A percentile compares a stretch with the other conserved stretches of the same genome.
Evolutionary conservation across 2,888 invertebrate genomes (phyloP).

Genomic region (Apoda limacodes): DNA sequence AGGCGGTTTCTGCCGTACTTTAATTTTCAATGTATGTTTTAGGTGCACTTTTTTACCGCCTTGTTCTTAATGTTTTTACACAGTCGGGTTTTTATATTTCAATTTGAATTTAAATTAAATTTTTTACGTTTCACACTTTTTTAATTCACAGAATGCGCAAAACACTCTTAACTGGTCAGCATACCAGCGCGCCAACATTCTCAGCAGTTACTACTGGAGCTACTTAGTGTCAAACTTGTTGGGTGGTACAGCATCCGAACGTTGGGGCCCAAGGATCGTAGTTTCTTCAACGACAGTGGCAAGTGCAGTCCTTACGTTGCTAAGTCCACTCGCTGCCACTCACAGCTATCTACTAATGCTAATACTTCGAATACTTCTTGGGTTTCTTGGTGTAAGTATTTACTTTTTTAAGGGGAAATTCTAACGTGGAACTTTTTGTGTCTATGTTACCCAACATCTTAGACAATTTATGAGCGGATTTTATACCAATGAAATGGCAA

Average conservation of each 20-base stretch:
- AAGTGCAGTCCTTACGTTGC: conserved; percentile 49
- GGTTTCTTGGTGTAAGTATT: conserved; percentile 64
- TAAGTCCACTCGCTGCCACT: conserved; percentile 57
- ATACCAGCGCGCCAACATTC: conserved; percentile 55
- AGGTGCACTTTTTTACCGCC: too few relatives aligned
- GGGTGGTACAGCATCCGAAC: conserved; percentile 63
- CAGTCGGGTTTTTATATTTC: too few relatives aligned
- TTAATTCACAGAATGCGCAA: conserved; percentile 17
- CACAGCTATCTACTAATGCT: conserved; percentile 54
- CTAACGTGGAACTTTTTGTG: too few relatives aligned
- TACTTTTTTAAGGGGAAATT: too few relatives aligned
- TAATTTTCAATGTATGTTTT: too few relatives aligned
- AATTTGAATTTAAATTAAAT: too few relatives aligned
- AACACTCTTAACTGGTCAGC: conserved; percentile 40
- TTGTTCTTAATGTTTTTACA: too few relatives aligned
- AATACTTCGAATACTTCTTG: conserved; percentile 54
- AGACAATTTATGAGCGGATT: background rate
- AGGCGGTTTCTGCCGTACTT: too few relatives aligned
- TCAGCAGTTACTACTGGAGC: conserved; percentile 70
- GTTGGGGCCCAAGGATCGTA: conserved; percentile 53
- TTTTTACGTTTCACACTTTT: background rate
- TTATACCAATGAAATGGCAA: too few relatives aligned
- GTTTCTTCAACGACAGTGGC: conserved; percentile 44
- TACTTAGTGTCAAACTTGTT: conserved; percentile 63
- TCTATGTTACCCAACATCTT: too few relatives aligned